phyloP scores from a whole-genome alignment of 2,797 vertebrate species.

The Acanthurus tractus region DNA sequence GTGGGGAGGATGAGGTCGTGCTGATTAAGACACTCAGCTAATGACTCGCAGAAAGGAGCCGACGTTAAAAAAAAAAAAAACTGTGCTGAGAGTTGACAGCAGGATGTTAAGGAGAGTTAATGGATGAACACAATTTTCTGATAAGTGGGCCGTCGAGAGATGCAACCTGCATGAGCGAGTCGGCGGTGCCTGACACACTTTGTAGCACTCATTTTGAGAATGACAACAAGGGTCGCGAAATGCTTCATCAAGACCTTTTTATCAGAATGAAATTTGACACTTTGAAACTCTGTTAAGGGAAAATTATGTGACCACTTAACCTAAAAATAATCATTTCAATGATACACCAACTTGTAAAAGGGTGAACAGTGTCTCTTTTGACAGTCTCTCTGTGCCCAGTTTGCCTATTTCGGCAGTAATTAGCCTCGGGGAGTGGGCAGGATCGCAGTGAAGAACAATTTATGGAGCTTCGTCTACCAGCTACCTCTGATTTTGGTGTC shows the following conservation, averaged over 20 bases:
- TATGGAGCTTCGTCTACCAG: too few species aligned
- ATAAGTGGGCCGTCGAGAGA: not conserved
- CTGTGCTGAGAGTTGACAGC: constrained; percentile 30
- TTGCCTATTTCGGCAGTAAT: too few species aligned
- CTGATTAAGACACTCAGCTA: constrained; percentile 32
- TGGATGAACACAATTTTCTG: constrained; percentile 16
- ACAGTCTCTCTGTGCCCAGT: too few species aligned
- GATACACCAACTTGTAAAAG: too few species aligned
- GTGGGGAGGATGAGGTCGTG: constrained; percentile 8
- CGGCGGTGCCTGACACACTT: not conserved
- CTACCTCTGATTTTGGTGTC: too few species aligned
- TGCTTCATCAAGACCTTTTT: not conserved
- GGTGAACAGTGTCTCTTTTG: too few species aligned
- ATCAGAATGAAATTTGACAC: not conserved
- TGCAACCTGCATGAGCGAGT: not conserved
- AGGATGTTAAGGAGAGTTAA: constrained; percentile 25
- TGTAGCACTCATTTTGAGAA: not conserved
- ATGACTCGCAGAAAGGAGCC: constrained; percentile 29
- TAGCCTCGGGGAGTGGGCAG: too few species aligned
- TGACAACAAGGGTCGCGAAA: constrained; percentile 1
- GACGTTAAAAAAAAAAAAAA: not conserved
- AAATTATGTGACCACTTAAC: too few species aligned
- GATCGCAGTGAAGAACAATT: too few species aligned
- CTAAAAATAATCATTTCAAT: too few species aligned
- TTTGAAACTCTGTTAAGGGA: not conserved